phyloP scores from a whole-genome alignment of 2,888 invertebrate genomes.

The Oligia fasciuncula region DNA sequence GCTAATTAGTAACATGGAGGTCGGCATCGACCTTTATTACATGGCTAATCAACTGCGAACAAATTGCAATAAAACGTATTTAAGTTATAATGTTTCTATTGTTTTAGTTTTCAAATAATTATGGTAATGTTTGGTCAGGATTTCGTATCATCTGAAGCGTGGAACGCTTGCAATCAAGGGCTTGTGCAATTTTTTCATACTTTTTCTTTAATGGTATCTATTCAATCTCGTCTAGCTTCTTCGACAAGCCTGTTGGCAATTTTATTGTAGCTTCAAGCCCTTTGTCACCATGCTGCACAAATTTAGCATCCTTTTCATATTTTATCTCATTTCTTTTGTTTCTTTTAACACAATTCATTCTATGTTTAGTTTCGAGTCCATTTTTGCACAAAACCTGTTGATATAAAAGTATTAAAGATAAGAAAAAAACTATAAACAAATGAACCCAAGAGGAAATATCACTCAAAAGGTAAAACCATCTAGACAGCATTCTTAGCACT shows the following conservation, averaged over 20 bases:
- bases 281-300: background rate
- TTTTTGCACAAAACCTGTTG: background rate
- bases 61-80: constrained; percentile 67
- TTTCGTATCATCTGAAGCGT: constrained; percentile 26
- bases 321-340: background rate
- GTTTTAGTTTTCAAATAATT: constrained; percentile 40
- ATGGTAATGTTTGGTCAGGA: background rate
- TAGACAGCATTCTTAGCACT: constrained; percentile 25
- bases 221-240: background rate
- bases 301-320: background rate
- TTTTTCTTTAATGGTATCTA: background rate
- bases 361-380: background rate
- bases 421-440: constrained; percentile 6
- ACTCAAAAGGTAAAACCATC: constrained; percentile 19
- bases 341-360: background rate
- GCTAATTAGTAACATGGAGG: constrained; percentile 78
- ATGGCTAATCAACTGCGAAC: constrained; percentile 86
- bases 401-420: background rate
- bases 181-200: background rate
- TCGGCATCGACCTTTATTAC: constrained; percentile 81
- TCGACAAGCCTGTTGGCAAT: no score
- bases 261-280: no score
- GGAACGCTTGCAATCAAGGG: background rate
- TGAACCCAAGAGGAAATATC: constrained; percentile 22
- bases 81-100: constrained; percentile 42